Base-by-base conservation (phyloP, 2,797 vertebrate genomes). In the Perdix hodgsoniae region DNA sequence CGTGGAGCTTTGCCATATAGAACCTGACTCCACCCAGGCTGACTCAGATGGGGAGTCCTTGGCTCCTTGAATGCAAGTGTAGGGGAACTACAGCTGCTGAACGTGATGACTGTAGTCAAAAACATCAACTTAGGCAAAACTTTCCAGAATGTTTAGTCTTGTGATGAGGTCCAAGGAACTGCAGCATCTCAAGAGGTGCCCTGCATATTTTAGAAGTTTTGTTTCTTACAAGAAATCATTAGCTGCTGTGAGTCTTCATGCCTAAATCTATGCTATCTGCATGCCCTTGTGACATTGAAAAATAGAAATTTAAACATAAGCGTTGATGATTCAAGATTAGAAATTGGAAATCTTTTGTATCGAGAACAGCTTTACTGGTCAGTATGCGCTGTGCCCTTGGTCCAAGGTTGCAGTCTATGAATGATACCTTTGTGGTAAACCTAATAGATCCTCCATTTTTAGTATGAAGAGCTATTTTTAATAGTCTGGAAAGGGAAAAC, bases 1-100 rank as follows among this genome's bases (percentile, higher is more conserved):
- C 40, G 66, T 79, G 87, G 70, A 69, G 47, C 70, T 75, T 7
- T 54, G 57, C 60, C 67, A 12, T 8, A 21, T 11, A 10, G 19
- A 40, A 6, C 40, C 23, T 16, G 5, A 18, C 73, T 60, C n/a
- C 24, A 44, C 71, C 66, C 66, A 17, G 40, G 1, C 17, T 3
- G 24, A 59, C 12, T 64, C 61, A 64, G 39, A 42, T 42, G 24
- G n/a, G 33, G 37, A 39, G 45, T 31, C 24, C 14, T 54, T 4
- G 42, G 39, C 60, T 47, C 19, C 63, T 26, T 24, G 27, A 24
- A 19, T 5, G 3, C 26, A 1, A 8, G 5, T 1, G 1, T 2
- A 5, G n/a, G 50, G 79, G 70, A 74, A 52, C 64, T 47, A n/a
- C 3, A 19, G 2, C 40, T 54, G 14, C 80, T 56, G 70, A 27